These are phyloP conservation scores for Euborellia annulipes DNA, from an alignment of 1,140 invertebrate species.

Conservation along the genomic window DNA sequence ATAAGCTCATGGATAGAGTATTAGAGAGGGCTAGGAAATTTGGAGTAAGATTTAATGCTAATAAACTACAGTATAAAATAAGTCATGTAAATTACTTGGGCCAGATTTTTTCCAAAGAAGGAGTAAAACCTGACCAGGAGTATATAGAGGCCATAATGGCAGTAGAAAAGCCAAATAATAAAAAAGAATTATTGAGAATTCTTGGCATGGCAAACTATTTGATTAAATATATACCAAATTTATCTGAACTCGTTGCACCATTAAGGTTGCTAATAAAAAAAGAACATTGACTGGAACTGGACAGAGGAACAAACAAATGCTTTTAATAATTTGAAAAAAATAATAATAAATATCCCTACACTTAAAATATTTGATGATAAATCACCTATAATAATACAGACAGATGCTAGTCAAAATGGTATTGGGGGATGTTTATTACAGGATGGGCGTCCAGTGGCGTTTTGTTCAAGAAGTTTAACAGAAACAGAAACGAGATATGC, in stretches of 20 bases:
- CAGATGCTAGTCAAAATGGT: slow-evolving; percentile 11
- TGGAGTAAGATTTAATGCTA: background rate
- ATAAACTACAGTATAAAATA: background rate
- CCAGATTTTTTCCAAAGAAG: background rate
- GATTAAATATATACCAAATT: slow-evolving; percentile 22
- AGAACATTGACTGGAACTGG: slow-evolving; percentile 16
- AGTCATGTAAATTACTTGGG: slow-evolving; percentile 1
- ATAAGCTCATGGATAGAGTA: background rate
- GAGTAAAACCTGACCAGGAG: background rate
- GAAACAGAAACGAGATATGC: slow-evolving; percentile 19
- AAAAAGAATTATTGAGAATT: slow-evolving; percentile 11
- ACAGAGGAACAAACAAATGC: slow-evolving; percentile 10
- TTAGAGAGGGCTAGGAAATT: background rate
- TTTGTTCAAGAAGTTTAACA: slow-evolving; percentile 16
- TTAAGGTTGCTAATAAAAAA: slow-evolving; percentile 19
- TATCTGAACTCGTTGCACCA: slow-evolving; percentile 15
- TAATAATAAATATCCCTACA: slow-evolving; percentile 17
- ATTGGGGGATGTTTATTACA: slow-evolving; percentile 17
- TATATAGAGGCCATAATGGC: background rate
- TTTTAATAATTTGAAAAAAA: slow-evolving; percentile 17
- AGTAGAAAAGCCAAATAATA: background rate
- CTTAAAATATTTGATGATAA: slow-evolving; percentile 18
- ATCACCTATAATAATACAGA: slow-evolving; percentile 4
- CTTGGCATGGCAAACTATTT: slow-evolving; percentile 26
- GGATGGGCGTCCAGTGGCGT: slow-evolving; percentile 21